Evolutionary conservation across 1,140 invertebrate genomes (phyloP), one percentile per base, ranked within the genome.

Genomic region (Gryon sp.): DNA sequence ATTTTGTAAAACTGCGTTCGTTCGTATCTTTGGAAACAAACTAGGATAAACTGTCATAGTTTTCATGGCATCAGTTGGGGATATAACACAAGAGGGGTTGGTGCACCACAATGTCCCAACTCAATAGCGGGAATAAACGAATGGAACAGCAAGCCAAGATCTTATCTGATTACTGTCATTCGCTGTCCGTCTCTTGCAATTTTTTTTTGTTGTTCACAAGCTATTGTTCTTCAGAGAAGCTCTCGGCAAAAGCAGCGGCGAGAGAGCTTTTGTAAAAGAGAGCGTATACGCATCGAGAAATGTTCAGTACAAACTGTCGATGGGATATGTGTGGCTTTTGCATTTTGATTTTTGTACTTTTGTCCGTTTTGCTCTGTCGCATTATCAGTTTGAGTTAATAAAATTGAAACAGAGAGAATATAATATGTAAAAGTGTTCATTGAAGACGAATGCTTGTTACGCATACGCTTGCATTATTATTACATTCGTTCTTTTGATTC

Each of bases 121-220:
- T 57, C 20, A 28, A 53, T 53, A 66, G 70, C 65, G 34, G 60
- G 53, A 38, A 74, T 65, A 57, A 59, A 60, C 59, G 59, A 19
- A 73, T 57, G 55, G 59, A 63, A n/a, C n/a, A n/a, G n/a, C n/a
- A n/a, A n/a, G n/a, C n/a, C n/a, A 24, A 57, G 72, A 75, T 75
- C 46, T 75, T 75, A 68, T 75, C 72, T 63, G 62, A 41, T 43
- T 46, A 26, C 53, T 75, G 72, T 59, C 62, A 66, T 62, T 55
- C 55, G 55, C 48, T 41, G 60, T 75, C 46, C 48, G 48, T 68
- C 62, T 62, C 62, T 18, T 52, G 11, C 45, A 52, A 62, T 75
- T 73, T 75, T 60, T 66, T 26, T 38, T 46, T 26, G 48, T 68
- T 70, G 66, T 70, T 55, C 60, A 60, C 46, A n/a, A n/a, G n/a